Conservation (phyloP, 2,888 invertebrate genomes). For the Leucophenga montana region DNA sequence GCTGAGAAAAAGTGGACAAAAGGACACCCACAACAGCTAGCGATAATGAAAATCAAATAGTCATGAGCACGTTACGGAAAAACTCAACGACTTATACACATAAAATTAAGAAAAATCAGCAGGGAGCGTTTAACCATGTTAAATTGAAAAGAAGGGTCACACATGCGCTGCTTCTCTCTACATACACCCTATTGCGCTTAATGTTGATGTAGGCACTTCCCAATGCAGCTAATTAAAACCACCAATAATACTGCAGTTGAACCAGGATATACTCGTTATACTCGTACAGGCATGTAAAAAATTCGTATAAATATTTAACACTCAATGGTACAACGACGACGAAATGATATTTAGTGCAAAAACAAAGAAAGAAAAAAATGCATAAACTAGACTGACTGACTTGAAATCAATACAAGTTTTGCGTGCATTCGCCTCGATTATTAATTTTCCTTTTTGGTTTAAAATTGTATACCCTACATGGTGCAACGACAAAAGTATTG, state of each 20-base stretch:
- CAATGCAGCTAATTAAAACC: constrained; percentile 10
- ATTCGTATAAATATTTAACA: constrained; percentile 41
- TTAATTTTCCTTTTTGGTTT: neutral
- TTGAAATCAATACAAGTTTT: neutral
- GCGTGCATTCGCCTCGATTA: constrained; percentile 2
- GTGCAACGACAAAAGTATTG: no score
- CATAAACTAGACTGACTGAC: neutral
- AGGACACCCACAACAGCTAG: neutral
- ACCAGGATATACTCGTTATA: constrained; percentile 30
- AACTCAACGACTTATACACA: no score
- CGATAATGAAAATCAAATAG: no score
- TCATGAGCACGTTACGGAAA: no score
- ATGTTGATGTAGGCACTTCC: no score
- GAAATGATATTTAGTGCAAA: neutral
- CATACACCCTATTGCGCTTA: no score
- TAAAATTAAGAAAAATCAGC: no score
- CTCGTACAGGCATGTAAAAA: constrained; percentile 28
- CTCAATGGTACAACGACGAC: constrained; percentile 12
- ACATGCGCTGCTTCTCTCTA: no score
- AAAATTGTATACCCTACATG: neutral
- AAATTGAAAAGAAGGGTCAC: no score
- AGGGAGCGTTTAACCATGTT: no score
- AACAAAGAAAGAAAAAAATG: neutral
- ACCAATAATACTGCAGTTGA: constrained; percentile 38
- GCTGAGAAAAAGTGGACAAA: no score